phyloP scores from a whole-genome alignment of 2,797 vertebrate genomes.

The Micromesistius poutassou region DNA sequence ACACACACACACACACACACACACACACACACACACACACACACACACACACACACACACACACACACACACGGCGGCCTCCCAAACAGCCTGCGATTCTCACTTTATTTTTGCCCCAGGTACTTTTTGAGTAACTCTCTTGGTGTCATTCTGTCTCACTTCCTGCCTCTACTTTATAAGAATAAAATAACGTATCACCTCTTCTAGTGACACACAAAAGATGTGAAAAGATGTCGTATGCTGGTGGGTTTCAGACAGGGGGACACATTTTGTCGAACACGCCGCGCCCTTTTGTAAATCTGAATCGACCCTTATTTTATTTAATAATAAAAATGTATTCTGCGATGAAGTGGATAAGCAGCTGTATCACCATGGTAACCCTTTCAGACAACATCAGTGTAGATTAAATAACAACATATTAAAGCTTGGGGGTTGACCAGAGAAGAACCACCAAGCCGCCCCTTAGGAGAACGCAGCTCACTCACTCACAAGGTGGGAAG shows the following conservation, averaged over 20 bases:
- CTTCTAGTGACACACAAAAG: neutral
- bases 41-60: neutral
- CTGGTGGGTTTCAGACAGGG: neutral
- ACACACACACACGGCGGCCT: neutral
- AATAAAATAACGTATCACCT: neutral
- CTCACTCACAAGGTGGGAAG: no score
- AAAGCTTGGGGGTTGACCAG: neutral
- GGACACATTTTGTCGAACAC: neutral
- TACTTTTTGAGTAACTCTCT: neutral
- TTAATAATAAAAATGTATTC: neutral
- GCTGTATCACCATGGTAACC: neutral
- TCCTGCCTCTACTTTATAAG: neutral
- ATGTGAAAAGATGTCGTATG: neutral
- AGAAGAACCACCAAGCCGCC: neutral
- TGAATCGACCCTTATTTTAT: neutral
- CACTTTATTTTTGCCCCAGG: neutral
- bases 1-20: neutral
- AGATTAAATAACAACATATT: neutral
- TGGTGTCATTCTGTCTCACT: neutral
- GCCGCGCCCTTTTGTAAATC: neutral
- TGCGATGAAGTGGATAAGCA: neutral
- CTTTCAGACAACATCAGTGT: neutral
- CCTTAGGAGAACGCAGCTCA: no score
- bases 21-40: neutral
- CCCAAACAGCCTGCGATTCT: neutral